Percentiles rank a stretch among this genome's conserved stretches.
phyloP scores from a whole-genome alignment of 2,113 vertebrate genomes.

The Mormyrus lacerda region DNA sequence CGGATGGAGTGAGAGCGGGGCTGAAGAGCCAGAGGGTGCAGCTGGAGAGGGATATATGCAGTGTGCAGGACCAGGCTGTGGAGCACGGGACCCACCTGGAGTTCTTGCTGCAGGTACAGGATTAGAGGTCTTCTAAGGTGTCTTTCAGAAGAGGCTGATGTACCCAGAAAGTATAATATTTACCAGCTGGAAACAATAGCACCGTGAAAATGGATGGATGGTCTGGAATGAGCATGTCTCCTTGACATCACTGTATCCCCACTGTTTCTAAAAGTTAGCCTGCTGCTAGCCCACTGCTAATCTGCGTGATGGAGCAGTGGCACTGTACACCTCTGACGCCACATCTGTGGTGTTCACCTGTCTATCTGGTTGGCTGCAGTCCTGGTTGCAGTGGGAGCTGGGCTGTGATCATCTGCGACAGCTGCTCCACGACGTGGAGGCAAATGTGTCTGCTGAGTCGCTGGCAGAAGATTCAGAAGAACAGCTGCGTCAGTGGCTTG shows the following conservation, averaged over 20 bases:
- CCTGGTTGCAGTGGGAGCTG: conserved; percentile 74
- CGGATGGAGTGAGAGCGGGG: conserved; percentile 47
- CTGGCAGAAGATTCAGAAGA: conserved; percentile 69
- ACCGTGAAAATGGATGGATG: not conserved
- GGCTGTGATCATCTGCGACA: conserved; percentile 53
- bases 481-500: conserved; percentile 58
- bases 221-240: not conserved
- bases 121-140: not conserved
- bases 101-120: conserved; percentile 64
- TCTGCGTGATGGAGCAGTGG: too few species aligned
- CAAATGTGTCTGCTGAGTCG: conserved; percentile 57
- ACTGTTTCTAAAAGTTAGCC: not conserved
- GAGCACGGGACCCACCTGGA: conserved; percentile 56
- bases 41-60: conserved; percentile 51
- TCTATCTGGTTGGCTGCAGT: conserved; percentile 47
- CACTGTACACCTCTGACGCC: not conserved
- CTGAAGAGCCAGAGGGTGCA: conserved; percentile 48
- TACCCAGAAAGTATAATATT: not conserved
- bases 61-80: conserved; percentile 54
- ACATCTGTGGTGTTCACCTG: not conserved
- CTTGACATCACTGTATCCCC: not conserved
- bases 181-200: not conserved
- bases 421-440: conserved; percentile 60
- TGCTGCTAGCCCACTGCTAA: not conserved
- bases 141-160: not conserved